These are phyloP conservation scores for Troides oblongomaculatus DNA, from an alignment of 2,888 invertebrate genomes.

Conservation along the genomic window DNA sequence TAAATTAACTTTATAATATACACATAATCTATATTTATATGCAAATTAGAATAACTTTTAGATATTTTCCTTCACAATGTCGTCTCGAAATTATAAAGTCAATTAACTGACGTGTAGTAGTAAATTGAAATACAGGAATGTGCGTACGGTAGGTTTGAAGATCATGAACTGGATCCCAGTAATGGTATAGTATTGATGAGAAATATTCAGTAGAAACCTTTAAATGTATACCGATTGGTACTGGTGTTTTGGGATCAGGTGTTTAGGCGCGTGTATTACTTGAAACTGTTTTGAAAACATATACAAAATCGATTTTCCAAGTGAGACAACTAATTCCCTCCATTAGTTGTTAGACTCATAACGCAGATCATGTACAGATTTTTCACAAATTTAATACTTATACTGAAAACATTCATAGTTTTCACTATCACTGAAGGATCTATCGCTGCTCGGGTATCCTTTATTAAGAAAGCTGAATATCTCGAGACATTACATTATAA, in stretches of 20 bases:
- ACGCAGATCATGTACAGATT: slow-evolving; percentile 27
- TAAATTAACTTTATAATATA: slow-evolving; percentile 3
- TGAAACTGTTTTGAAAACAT: slow-evolving; percentile 15
- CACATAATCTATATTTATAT: background rate
- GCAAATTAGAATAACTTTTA: background rate
- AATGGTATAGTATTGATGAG: slow-evolving; percentile 33
- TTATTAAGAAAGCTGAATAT: too few relatives aligned
- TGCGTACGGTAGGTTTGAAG: slow-evolving; percentile 32
- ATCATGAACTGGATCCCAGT: slow-evolving; percentile 39
- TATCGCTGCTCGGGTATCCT: too few relatives aligned
- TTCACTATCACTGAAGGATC: too few relatives aligned
- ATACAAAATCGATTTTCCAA: slow-evolving; percentile 45
- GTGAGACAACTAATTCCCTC: slow-evolving; percentile 73
- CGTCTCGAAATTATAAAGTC: slow-evolving; percentile 13
- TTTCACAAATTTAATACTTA: background rate
- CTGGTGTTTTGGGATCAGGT: slow-evolving; percentile 70
- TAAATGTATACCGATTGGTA: slow-evolving; percentile 42
- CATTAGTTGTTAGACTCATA: slow-evolving; percentile 60
- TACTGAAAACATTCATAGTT: too few relatives aligned
- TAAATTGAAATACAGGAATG: slow-evolving; percentile 29
- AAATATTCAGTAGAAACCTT: slow-evolving; percentile 31
- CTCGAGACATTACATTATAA: too few relatives aligned
- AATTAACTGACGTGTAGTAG: slow-evolving; percentile 22
- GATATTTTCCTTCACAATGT: slow-evolving; percentile 5
- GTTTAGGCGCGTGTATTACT: slow-evolving; percentile 51